Conservation (phyloP, 2,113 vertebrate species). For the Marcusenius ussheri region DNA sequence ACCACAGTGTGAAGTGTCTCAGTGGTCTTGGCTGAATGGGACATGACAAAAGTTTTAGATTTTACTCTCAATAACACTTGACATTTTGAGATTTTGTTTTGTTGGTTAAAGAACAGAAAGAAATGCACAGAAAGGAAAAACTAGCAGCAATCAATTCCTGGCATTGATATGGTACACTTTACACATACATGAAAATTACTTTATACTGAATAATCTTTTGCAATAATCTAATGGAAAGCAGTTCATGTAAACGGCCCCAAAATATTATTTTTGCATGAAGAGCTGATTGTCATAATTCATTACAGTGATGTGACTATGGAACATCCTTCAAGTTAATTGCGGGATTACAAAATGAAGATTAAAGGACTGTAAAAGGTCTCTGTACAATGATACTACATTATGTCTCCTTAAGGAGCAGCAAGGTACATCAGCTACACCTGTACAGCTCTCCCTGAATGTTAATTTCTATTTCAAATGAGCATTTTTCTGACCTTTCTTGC, state of each 20-base stretch:
- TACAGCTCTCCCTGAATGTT: background rate
- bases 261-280: constrained; percentile 19
- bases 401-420: constrained; percentile 29
- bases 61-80: background rate
- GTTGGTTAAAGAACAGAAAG: background rate
- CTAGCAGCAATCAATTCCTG: background rate
- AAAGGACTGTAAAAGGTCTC: constrained; percentile 46
- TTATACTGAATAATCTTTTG: background rate
- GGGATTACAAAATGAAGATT: constrained; percentile 49
- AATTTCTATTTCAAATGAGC: constrained; percentile 35
- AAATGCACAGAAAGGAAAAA: background rate
- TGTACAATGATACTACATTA: constrained; percentile 48
- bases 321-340: constrained; percentile 50
- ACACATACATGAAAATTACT: background rate
- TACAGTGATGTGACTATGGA: constrained; percentile 42
- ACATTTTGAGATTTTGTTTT: background rate
- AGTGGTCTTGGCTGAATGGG: background rate
- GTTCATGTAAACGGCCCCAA: constrained; percentile 22
- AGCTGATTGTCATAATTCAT: constrained; percentile 51
- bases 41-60: background rate
- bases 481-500: constrained; percentile 43
- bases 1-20: background rate
- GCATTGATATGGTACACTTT: background rate
- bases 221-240: constrained; percentile 9
- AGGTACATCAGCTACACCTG: constrained; percentile 22